Base-by-base conservation (phyloP, 2,888 invertebrate genomes). In the Priocnemis perturbator region DNA sequence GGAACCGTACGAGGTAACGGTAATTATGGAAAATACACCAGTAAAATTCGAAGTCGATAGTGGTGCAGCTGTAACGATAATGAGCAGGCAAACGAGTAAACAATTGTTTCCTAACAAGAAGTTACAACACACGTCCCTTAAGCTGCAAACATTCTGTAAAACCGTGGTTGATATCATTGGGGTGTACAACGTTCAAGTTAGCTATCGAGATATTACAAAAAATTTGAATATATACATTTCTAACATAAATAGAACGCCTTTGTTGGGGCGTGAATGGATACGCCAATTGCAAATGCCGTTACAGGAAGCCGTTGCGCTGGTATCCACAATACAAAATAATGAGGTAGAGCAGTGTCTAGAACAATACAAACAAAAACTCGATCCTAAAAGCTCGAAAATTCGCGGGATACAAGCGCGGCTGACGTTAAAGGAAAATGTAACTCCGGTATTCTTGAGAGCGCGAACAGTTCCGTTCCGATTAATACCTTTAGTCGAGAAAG, bases 181-280 rank as follows among this genome's bases (percentile, higher is more conserved):
- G 2, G 45, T 17, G 45, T 53, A 37, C 0, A n/a, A 44, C 1
- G 53, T 61, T 17, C 4, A 44, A 19, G 48, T 66, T 9, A 15
- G 4, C 0, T 62, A 44, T 14, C 2, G 21, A 17, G 15, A 48
- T 2, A 53, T 19, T 4, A 45, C 30, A 4, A 17, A 50, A 15
- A 11, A 17, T 3, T 45, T 64, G 19, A 64, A 64, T 15, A 30
- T 61, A 3, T 69, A 62, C n/a, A n/a, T 69, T 44, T n/a, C 23
- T 14, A 30, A 58, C 0, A 30, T 23, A 9, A 0, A 53, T 17
- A 44, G 58, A 14, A 26, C 57, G 5, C 57, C 65, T 1, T 21
- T 69, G 9, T 11, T 68, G 3, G 61, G 71, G 0, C 20, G 65
- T n/a, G 64, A 64, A 58, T 71, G 71, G 64, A 60, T 67, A 23